Evolutionary conservation across 2,113 vertebrate genomes (phyloP).

Genomic region (Pseudolaguvia tuberculata): DNA sequence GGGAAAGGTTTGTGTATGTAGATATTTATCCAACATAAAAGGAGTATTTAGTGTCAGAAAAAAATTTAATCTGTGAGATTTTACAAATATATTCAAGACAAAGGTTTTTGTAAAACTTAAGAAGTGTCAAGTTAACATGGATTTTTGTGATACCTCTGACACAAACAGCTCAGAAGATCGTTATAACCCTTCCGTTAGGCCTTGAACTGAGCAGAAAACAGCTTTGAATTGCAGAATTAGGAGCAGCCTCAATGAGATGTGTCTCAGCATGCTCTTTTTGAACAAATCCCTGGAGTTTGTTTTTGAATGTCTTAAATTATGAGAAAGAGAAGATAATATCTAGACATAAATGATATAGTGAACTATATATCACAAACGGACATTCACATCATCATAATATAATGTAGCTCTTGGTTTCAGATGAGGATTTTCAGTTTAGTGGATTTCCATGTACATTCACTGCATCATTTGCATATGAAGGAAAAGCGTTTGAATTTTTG

Average conservation of each 20-base stretch:
- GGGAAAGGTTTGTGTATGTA: too few species aligned
- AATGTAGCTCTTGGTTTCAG: neutral
- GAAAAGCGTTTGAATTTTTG: neutral
- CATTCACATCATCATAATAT: neutral
- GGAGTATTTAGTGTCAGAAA: too few species aligned
- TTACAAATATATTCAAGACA: too few species aligned
- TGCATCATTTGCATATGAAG: slow-evolving; percentile 1
- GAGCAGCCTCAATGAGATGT: neutral
- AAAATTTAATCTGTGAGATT: too few species aligned
- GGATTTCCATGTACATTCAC: slow-evolving; percentile 4
- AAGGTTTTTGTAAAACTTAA: too few species aligned
- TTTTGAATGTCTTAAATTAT: neutral
- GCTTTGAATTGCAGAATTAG: neutral
- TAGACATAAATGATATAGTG: neutral
- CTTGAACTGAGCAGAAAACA: neutral
- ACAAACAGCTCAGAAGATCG: neutral
- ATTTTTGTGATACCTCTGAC: neutral
- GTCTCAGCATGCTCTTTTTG: neutral
- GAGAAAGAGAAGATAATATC: neutral
- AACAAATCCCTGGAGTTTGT: neutral
- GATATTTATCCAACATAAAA: too few species aligned
- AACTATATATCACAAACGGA: neutral
- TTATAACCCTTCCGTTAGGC: neutral
- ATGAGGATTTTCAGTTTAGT: neutral
- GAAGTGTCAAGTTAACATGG: too few species aligned